phyloP scores from a whole-genome alignment of 2,113 vertebrate species.

The Myiopsitta monachus region DNA sequence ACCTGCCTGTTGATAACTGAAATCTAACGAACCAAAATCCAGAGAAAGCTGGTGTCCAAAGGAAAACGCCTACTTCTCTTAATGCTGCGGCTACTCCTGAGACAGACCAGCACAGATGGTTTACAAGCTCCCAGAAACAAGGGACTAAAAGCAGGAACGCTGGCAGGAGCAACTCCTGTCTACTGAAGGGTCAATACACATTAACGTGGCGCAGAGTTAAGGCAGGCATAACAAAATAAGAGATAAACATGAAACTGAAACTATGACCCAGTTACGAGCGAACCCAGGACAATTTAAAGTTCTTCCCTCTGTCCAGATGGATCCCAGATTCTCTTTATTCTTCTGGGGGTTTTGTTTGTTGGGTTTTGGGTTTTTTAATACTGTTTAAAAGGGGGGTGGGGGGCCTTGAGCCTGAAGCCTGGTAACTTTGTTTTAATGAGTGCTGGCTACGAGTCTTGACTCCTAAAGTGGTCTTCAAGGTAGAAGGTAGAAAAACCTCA shows the following conservation, averaged over 20 bases:
- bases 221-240: not conserved
- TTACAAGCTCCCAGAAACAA: not conserved
- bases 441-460: not conserved
- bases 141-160: not conserved
- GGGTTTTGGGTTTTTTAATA: not conserved
- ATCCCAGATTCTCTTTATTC: not conserved
- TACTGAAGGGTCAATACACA: not conserved
- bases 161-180: not conserved
- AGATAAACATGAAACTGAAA: not conserved
- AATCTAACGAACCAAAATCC: not conserved
- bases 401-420: not conserved
- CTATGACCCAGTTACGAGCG: not conserved
- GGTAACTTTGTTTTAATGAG: not conserved
- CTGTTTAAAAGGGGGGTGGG: accelerated
- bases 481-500: not conserved
- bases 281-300: not conserved
- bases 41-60: not conserved
- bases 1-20: not conserved
- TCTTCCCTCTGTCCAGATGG: not conserved
- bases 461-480: not conserved
- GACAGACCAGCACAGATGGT: not conserved
- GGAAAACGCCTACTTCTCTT: not conserved
- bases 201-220: not conserved
- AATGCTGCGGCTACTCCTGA: not conserved
- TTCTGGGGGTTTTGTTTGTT: not conserved